Percentiles rank a stretch among this genome's conserved stretches.
Evolutionary conservation across 2,113 vertebrate genomes (phyloP).

Genomic region (Canis aureus): DNA sequence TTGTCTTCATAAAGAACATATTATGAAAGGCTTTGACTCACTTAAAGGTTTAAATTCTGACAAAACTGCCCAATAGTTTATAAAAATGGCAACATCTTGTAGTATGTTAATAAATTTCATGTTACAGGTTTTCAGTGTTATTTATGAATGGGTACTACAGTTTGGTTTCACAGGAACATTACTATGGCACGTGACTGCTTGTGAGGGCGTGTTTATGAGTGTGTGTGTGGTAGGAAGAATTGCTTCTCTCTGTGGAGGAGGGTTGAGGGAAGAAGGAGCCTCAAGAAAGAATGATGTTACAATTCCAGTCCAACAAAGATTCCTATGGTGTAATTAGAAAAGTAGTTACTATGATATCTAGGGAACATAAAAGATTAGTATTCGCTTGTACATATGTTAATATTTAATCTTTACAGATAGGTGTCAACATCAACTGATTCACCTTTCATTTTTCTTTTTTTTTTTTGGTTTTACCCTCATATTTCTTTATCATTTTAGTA

Average conservation of each 20-base stretch:
- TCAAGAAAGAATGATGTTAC: not conserved
- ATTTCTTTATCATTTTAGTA: slow-evolving; percentile 11
- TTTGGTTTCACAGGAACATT: not conserved
- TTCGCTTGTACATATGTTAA: not conserved
- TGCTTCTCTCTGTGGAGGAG: not conserved
- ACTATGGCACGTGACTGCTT: not conserved
- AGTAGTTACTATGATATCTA: not conserved
- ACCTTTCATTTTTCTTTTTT: not conserved
- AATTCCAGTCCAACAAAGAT: not conserved
- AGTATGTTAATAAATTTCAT: not conserved
- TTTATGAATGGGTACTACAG: not conserved
- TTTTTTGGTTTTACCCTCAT: not conserved
- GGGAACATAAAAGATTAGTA: not conserved
- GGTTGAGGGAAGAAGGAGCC: not conserved
- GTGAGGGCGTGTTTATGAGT: not conserved
- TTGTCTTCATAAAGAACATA: not conserved
- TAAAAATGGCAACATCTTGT: slow-evolving; percentile 3
- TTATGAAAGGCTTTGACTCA: not conserved
- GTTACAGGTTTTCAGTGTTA: not conserved
- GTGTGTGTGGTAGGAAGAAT: not conserved
- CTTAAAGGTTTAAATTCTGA: not conserved
- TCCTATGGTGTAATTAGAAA: not conserved
- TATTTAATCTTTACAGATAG: slow-evolving; percentile 30
- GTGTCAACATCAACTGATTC: not conserved
- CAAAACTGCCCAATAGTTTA: not conserved